phyloP scores from a whole-genome alignment of 2,888 invertebrate genomes.

The Dastarcus helophoroides region DNA sequence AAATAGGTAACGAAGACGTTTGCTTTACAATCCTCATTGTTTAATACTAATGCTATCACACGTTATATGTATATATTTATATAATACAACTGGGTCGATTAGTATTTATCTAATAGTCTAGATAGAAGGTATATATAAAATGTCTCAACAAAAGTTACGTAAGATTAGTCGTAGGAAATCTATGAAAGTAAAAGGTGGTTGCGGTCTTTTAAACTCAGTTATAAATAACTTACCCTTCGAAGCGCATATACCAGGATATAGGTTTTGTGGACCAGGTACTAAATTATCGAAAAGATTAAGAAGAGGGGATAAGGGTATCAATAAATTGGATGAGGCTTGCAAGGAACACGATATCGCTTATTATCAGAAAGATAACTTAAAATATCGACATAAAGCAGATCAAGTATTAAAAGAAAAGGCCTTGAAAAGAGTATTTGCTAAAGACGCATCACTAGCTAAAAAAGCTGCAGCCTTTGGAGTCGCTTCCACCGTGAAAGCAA shows the following conservation, averaged over 20 bases:
- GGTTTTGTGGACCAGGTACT: constrained; percentile 21
- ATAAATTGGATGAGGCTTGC: constrained; percentile 19
- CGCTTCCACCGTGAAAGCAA: constrained; percentile 18
- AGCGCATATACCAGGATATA: constrained; percentile 16
- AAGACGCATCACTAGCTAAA: constrained; percentile 17
- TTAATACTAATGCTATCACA: too few relatives aligned
- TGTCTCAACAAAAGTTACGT: constrained; percentile 1
- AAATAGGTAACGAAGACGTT: too few relatives aligned
- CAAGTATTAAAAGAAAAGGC: constrained; percentile 12
- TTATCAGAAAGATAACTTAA: constrained; percentile 1
- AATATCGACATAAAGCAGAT: constrained; percentile 2
- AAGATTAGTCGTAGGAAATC: constrained; percentile 1
- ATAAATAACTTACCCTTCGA: constrained; percentile 17
- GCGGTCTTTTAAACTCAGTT: constrained; percentile 12
- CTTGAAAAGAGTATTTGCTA: constrained; percentile 15
- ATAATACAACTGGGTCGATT: too few relatives aligned
- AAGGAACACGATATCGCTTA: constrained; percentile 22
- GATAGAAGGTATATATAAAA: too few relatives aligned
- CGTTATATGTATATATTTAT: too few relatives aligned
- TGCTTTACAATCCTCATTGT: too few relatives aligned
- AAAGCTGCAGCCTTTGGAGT: constrained; percentile 11
- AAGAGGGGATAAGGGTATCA: constrained; percentile 22
- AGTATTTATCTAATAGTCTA: too few relatives aligned
- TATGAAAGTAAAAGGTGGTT: constrained; percentile 9
- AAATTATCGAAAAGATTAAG: constrained; percentile 18